Evolutionary conservation across 2,113 vertebrate species (phyloP).

Genomic region (Oreochromis aureus): DNA sequence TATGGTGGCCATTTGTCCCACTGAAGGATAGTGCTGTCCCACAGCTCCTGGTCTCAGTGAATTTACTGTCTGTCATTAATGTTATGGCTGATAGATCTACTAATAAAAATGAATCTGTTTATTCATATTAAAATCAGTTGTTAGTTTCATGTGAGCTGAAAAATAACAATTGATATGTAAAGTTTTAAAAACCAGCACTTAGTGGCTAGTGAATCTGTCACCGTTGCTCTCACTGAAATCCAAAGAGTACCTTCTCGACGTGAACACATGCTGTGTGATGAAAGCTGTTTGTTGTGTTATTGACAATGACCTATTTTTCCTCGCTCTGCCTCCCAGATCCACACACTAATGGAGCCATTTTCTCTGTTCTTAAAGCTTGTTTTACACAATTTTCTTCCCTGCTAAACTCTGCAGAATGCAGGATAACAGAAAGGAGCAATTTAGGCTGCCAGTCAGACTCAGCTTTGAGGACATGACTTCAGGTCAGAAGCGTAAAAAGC

Average conservation of each 20-base stretch:
- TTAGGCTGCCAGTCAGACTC: neutral
- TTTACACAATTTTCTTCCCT: neutral
- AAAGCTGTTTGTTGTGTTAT: conserved; percentile 27
- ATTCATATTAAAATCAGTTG: neutral
- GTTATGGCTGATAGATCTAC: neutral
- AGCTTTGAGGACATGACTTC: neutral
- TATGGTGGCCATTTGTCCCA: neutral
- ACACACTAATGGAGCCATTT: neutral
- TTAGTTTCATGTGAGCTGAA: neutral
- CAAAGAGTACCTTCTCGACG: neutral
- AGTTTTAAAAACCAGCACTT: neutral
- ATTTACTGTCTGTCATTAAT: neutral
- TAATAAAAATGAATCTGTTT: neutral
- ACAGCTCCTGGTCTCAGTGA: neutral
- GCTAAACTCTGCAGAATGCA: neutral
- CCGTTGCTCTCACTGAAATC: neutral
- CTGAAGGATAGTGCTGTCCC: neutral
- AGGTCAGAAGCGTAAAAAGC: neutral
- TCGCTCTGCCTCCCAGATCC: neutral
- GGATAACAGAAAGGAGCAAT: neutral
- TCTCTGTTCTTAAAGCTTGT: neutral
- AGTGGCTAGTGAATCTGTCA: neutral
- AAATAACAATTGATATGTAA: neutral
- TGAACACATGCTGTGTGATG: neutral
- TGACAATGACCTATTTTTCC: conserved; percentile 43